These are phyloP conservation scores for Hololepta plana DNA, from an alignment of 2,888 invertebrate genomes.

Conservation along the genomic window DNA sequence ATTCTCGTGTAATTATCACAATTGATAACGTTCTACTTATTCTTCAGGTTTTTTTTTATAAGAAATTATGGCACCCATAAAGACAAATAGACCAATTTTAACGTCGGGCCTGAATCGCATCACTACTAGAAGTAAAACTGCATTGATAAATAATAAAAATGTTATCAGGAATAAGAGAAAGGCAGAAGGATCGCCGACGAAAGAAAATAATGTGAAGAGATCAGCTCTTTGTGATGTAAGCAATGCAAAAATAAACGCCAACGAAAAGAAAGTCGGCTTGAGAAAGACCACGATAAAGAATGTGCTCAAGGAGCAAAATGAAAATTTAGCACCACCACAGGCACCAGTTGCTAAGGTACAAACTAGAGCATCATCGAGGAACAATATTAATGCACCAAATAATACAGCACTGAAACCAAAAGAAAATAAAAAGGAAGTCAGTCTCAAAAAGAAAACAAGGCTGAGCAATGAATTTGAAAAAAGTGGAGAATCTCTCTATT, in stretches of 20 bases:
- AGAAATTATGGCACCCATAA: constrained; percentile 42
- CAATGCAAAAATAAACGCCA: constrained; percentile 34
- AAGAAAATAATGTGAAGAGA: constrained; percentile 56
- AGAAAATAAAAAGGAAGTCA: constrained; percentile 19
- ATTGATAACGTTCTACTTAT: too few species aligned
- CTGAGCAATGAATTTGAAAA: constrained; percentile 52
- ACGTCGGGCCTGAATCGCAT: constrained; percentile 28
- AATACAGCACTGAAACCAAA: constrained; percentile 23
- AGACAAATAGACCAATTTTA: constrained; percentile 32
- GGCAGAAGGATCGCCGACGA: constrained; percentile 61
- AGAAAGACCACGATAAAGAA: constrained; percentile 8
- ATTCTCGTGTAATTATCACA: too few species aligned
- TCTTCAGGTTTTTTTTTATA: too few species aligned
- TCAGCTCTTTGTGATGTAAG: constrained; percentile 78
- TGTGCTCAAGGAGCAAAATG: constrained; percentile 18
- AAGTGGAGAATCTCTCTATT: constrained; percentile 58
- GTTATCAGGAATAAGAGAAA: constrained; percentile 44
- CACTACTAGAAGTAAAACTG: constrained; percentile 37
- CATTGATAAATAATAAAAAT: constrained; percentile 7
- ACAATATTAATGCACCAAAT: constrained; percentile 13
- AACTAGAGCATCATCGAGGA: constrained; percentile 20
- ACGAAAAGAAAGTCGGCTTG: constrained; percentile 13
- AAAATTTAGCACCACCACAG: constrained; percentile 20
- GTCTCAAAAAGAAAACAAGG: constrained; percentile 30
- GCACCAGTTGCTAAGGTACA: constrained; percentile 19